Evolutionary conservation across 2,797 vertebrate genomes (phyloP).

Genomic region (Cynodonichthys magdalenae): DNA sequence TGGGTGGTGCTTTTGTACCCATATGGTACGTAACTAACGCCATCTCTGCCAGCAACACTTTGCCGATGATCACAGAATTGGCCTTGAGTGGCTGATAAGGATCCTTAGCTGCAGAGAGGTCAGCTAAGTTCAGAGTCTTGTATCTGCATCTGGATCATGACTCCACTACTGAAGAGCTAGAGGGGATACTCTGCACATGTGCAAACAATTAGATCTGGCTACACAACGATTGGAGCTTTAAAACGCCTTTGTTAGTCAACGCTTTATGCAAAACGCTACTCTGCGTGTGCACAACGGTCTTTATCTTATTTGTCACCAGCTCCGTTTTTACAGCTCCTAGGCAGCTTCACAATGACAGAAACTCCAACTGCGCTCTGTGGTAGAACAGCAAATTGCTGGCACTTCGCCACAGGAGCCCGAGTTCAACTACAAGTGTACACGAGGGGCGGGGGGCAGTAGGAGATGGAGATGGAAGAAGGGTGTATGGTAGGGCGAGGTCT

Average conservation of each 20-base stretch:
- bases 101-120: slow-evolving; percentile 51
- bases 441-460: background rate
- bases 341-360: slow-evolving; percentile 20
- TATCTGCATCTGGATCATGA: slow-evolving; percentile 70
- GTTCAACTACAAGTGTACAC: slow-evolving; percentile 10
- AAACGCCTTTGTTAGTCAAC: slow-evolving; percentile 49
- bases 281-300: slow-evolving; percentile 23
- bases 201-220: slow-evolving; percentile 64
- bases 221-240: slow-evolving; percentile 37
- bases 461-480: slow-evolving; percentile 35
- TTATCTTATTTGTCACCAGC: slow-evolving; percentile 58
- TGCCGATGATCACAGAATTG: slow-evolving; percentile 30
- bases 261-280: slow-evolving; percentile 42
- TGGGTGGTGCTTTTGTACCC: slow-evolving; percentile 9
- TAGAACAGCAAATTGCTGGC: slow-evolving; percentile 37
- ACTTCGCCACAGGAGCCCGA: slow-evolving; percentile 5
- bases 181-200: slow-evolving; percentile 69
- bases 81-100: slow-evolving; percentile 23
- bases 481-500: slow-evolving; percentile 22
- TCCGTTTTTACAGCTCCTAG: slow-evolving; percentile 36
- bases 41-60: slow-evolving; percentile 26
- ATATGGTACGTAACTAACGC: slow-evolving; percentile 4
- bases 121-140: slow-evolving; percentile 65
- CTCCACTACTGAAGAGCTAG: slow-evolving; percentile 40
- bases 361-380: slow-evolving; percentile 30